These are phyloP conservation scores for Crotalus viridis DNA, from an alignment of 2,113 vertebrate genomes.

Conservation along the genomic window DNA sequence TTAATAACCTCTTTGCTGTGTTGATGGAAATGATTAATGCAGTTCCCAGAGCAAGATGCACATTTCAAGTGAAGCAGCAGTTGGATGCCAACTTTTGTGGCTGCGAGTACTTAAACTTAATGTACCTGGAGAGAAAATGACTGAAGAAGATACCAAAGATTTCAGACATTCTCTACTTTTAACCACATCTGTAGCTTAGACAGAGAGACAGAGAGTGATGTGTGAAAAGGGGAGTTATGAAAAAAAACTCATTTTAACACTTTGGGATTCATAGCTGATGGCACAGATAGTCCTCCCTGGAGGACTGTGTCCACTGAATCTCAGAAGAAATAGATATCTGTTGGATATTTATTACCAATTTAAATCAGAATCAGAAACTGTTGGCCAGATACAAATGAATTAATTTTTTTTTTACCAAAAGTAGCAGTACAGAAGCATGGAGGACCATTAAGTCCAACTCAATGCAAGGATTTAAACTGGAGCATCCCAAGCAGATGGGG, in stretches of 20 bases:
- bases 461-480: background rate
- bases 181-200: background rate
- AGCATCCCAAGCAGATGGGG: background rate
- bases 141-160: conserved; percentile 1
- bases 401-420: background rate
- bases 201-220: background rate
- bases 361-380: background rate
- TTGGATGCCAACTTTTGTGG: conserved; percentile 6
- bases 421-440: background rate
- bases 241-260: background rate
- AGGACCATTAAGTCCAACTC: background rate
- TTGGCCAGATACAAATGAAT: background rate
- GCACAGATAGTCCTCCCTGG: background rate
- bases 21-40: conserved; percentile 45
- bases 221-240: background rate
- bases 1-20: conserved; percentile 38
- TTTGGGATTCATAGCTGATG: background rate
- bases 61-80: conserved; percentile 27
- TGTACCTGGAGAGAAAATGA: background rate
- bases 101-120: background rate
- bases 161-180: background rate
- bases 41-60: conserved; percentile 8
- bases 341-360: background rate
- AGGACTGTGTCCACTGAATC: background rate
- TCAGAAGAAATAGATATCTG: background rate